Evolutionary conservation across 2,888 invertebrate species (phyloP), one percentile per base, ranked within the genome.

Genomic region (Drosophila lacicola): DNA sequence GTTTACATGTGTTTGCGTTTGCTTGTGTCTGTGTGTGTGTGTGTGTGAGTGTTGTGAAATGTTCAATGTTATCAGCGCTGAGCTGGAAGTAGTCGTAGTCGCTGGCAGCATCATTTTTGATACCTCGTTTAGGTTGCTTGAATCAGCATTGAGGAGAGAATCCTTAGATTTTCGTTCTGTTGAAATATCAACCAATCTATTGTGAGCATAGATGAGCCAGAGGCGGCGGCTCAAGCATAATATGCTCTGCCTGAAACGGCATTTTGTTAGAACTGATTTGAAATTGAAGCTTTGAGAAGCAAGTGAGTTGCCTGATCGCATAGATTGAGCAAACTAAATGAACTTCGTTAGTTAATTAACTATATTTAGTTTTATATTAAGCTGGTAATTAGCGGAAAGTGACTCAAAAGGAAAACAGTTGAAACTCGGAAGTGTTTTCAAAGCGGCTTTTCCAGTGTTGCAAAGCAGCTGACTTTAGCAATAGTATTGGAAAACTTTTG

Each of bases 21-120:
- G 10, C n/a, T 14, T 46, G 42, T 10, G 8, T 21, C 11, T 13
- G 39, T 46, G 4, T 34, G 25, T 51, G 21, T 10, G 8, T 21
- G n/a, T 50, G 19, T 50, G 19, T 44, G n/a, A 34, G 14, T 37
- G 19, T 36, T 44, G 47, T 21, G 1, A 49, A 60, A 39, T 37
- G 13, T 34, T 41, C 33, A 47, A 46, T 14, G 14, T 14, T 13
- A 34, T 25, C 11, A 2, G 51, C 33, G 39, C n/a, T 14, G 13
- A 55, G 36, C 36, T 45, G 11, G 5, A 39, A 14, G 3, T 29
- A 8, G 8, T 29, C 6, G 29, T 8, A 8, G 8, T 25, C 25
- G 8, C 25, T 25, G 25, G 25, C 25, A 29, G 29, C 25, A 25
- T 29, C 29, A 8, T 8, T 29, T 8, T 29, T 8, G 29, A 29